Evolutionary conservation across 2,888 invertebrate genomes (phyloP), one percentile per base, ranked within the genome.

Genomic region (Synergus japonicus): DNA sequence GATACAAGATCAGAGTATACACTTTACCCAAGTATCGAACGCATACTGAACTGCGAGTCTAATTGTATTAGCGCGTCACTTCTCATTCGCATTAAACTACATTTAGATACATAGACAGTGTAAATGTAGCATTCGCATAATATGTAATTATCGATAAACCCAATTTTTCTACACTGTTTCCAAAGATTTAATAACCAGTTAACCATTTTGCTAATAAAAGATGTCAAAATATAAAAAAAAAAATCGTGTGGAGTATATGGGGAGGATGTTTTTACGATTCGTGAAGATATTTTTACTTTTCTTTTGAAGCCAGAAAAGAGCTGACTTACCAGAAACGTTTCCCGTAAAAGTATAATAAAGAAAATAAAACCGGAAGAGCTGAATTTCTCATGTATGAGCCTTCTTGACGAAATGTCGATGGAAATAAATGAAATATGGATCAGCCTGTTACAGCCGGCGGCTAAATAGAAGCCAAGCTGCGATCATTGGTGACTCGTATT

Each of bases 41-140:
- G 87, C 85, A 80, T 87, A 86, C 86, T 90, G 88, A 87, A 90
- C 85, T 84, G 83, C 84, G 84, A 83, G 83, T 85, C 86, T 89
- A 89, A 90, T 86, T 83, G 81, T 85, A 85, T 90, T 89, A 90
- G 86, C 85, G 85, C 83, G 81, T 79, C 76, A 79, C 82, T 76
- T 83, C 83, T 82, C 81, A 78, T 83, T 83, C 82, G 58, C 80
- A 80, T 83, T 82, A 82, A 81, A 83, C 78, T 81, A 80, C 76
- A 81, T 76, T 76, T 79, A 78, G 73, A 81, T 82, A 79, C 73
- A 79, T 78, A 79, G 77, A 78, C 76, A 79, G 79, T 82, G 78
- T 76, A 18, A 80, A 79, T 79, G 80, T 54, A 73, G n/a, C 66
- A 44, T 43, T 43, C 18, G 41, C 43, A 18, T 43, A n/a, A 43